Evolutionary conservation across 2,113 vertebrate genomes (phyloP), one percentile per base, ranked within the genome.

Genomic region (Xiphorhynchus elegans): DNA sequence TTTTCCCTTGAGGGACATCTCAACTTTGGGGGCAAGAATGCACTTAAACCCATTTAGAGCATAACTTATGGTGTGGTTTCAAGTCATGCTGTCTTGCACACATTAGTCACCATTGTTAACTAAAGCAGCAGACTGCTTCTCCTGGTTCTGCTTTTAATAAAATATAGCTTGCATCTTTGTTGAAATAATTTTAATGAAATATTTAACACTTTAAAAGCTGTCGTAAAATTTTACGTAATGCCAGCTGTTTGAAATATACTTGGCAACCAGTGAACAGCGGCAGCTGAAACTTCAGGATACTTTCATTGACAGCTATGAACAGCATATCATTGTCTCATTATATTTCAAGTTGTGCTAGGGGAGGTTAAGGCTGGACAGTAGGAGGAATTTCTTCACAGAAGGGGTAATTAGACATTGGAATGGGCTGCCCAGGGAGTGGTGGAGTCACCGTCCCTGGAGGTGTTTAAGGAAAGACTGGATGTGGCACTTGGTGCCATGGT

Each of bases 351-450:
- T 13, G 29, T 56, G 53, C 10, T 1, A 56, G 25, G 5, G 0
- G 6, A 7, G 17, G 13, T 35, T 60, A 55, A 62, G 70, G 9
- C 31, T 76, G 40, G 17, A 23, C 79, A 40, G 35, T 18, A 42
- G 5, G 35, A 69, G 11, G 25, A 69, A 26, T 42, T 53, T 69
- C 35, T 55, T 14, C 47, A 23, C 20, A 55, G 40, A 4, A 47
- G 2, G 16, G 4, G 29, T 55, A 9, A 15, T 68, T 12, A 55
- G 56, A 31, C 13, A 3, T 21, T 18, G 63, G 11, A 83, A 47
- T 62, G 40, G 25, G 6, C 47, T 76, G 24, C n/a, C 6, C 63
- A 26, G 0, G 1, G 17, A 21, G 4, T 69, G 11, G 1, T 69
- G 25, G 39, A 53, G 53, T 67, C 4, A 53, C 6, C 1, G 0